phyloP scores from a whole-genome alignment of 2,113 vertebrate genomes.

The Perca schrenkii region DNA sequence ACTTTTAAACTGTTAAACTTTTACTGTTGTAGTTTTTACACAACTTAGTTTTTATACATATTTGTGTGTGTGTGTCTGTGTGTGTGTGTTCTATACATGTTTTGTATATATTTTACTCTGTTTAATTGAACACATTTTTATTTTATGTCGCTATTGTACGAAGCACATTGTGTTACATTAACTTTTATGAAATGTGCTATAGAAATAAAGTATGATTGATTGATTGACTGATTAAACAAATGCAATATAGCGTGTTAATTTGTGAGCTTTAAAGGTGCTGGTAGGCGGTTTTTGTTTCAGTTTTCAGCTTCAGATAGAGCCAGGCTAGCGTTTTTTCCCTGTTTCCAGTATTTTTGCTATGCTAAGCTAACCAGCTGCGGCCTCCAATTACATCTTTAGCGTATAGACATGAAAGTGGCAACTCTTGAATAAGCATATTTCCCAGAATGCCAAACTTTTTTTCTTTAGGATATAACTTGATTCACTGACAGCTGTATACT shows the following conservation, averaged over 20 bases:
- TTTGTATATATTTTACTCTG: too few species aligned
- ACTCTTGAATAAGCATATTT: neutral
- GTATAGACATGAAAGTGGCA: neutral
- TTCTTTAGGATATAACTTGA: neutral
- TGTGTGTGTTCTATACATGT: too few species aligned
- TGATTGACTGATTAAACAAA: neutral
- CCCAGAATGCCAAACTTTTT: neutral
- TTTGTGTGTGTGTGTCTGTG: too few species aligned
- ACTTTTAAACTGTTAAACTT: neutral
- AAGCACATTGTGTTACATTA: too few species aligned
- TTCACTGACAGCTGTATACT: neutral
- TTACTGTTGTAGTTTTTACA: neutral
- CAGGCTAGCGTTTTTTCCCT: neutral
- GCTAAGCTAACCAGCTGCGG: neutral
- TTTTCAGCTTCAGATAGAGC: too few species aligned
- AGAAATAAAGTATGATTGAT: too few species aligned
- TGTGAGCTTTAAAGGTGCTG: neutral
- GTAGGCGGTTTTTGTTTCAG: neutral
- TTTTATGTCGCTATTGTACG: too few species aligned
- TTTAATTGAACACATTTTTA: too few species aligned
- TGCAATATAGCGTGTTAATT: neutral
- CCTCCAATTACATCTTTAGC: neutral
- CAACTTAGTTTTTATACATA: neutral
- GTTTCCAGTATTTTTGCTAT: neutral
- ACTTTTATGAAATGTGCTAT: too few species aligned